Percentiles rank a stretch among this genome's conserved stretches.
Evolutionary conservation across 2,113 vertebrate genomes (phyloP).

Genomic region (Oxygymnocypris stewartii): DNA sequence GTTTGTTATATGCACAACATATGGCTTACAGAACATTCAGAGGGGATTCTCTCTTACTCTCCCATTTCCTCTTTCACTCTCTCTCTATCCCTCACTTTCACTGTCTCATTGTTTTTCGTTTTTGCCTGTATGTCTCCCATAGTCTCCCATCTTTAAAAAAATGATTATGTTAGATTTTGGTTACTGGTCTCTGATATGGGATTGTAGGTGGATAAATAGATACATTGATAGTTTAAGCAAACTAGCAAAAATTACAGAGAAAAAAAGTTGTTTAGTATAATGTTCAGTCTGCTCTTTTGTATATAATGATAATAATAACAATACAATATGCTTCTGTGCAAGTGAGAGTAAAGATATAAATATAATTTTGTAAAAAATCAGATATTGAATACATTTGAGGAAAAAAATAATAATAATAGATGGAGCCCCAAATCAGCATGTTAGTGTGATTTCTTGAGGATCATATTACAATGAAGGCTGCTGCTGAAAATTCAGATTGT

Average conservation of each 20-base stretch:
- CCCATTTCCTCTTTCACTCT: conserved; percentile 2
- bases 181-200: background rate
- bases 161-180: background rate
- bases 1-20: conserved; percentile 69
- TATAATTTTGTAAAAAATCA: no score
- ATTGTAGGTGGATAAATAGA: background rate
- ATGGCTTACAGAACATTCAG: conserved; percentile 65
- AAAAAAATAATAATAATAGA: no score
- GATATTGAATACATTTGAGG: no score
- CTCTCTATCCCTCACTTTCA: conserved; percentile 7
- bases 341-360: background rate
- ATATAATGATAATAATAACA: background rate
- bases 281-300: background rate
- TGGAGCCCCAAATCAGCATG: background rate
- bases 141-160: conserved; percentile 22
- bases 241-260: background rate
- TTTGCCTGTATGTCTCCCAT: conserved; percentile 56
- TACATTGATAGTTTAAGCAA: background rate
- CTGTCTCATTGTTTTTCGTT: conserved; percentile 59
- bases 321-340: background rate
- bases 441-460: background rate
- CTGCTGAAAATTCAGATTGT: no score
- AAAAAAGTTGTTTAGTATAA: background rate
- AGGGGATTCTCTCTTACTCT: conserved; percentile 31
- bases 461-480: background rate